A percentile compares a stretch with the other conserved stretches of the same genome.
Evolutionary conservation across 2,888 invertebrate species (phyloP).

Genomic region (Athripsodes cinereus): DNA sequence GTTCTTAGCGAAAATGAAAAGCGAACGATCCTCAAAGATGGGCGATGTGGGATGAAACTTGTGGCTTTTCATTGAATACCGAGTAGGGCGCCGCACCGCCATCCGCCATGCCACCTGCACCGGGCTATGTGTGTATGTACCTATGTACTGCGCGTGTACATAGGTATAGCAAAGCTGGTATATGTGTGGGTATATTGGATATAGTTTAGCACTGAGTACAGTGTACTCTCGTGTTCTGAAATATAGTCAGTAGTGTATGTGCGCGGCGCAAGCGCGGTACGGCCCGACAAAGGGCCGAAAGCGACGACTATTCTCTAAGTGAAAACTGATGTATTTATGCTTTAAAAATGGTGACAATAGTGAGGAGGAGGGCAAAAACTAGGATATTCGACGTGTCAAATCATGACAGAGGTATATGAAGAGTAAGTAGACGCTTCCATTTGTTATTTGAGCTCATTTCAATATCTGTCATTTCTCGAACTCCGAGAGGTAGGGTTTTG

Average conservation of each 20-base stretch:
- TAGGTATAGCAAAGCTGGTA: no score
- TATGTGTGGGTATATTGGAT: not conserved
- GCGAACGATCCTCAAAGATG: constrained; percentile 3
- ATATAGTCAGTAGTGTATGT: not conserved
- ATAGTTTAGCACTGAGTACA: no score
- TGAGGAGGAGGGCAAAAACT: constrained; percentile 76
- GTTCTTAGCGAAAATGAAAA: not conserved
- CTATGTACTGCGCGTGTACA: not conserved
- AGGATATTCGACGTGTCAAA: constrained; percentile 78
- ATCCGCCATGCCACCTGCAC: constrained; percentile 3
- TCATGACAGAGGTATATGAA: constrained; percentile 89
- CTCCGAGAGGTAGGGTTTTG: constrained; percentile 40
- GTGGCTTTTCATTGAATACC: constrained; percentile 27
- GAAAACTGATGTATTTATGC: constrained; percentile 66
- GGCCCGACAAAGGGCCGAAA: constrained; percentile 49
- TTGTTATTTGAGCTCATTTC: not conserved
- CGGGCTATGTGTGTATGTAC: constrained; percentile 8
- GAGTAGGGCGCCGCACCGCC: constrained; percentile 4
- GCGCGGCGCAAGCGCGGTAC: constrained; percentile 18
- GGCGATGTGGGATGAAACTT: constrained; percentile 26
- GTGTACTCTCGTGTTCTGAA: no score
- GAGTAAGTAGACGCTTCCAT: constrained; percentile 58
- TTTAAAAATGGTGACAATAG: constrained; percentile 79
- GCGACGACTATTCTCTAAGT: constrained; percentile 42
- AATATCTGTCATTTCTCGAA: constrained; percentile 37